Conservation (phyloP, 1,140 invertebrate species). For the Lordiphosa stackelbergi region DNA sequence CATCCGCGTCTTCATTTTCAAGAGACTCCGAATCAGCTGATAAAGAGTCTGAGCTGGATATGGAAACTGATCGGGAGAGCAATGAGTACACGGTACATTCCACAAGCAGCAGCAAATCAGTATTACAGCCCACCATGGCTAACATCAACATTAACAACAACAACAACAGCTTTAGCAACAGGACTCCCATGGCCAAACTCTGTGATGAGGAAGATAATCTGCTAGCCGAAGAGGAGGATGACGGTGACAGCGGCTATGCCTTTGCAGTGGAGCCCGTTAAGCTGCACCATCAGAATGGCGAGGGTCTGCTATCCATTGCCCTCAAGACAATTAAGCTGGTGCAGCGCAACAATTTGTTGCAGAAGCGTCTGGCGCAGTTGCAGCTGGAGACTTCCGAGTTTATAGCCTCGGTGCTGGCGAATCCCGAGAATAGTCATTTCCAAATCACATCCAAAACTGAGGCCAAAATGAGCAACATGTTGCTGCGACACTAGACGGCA, state of each 20-base stretch:
- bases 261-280: conserved; percentile 21
- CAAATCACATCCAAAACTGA: too few species aligned
- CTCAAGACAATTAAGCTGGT: conserved; percentile 70
- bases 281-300: conserved; percentile 31
- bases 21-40: conserved; percentile 4
- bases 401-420: conserved; percentile 67
- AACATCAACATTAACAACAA: conserved; percentile 20
- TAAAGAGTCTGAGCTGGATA: too few species aligned
- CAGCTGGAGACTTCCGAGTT: conserved; percentile 71
- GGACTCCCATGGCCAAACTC: conserved; percentile 18
- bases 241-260: conserved; percentile 52
- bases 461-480: conserved; percentile 52
- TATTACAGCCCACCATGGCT: conserved; percentile 56
- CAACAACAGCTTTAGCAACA: conserved; percentile 14
- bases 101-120: conserved; percentile 39
- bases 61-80: conserved; percentile 8
- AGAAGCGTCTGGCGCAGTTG: conserved; percentile 59
- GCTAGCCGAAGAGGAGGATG: conserved; percentile 24
- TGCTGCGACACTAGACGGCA: conserved; percentile 50
- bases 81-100: conserved; percentile 23
- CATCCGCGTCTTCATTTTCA: background rate
- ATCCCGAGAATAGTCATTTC: too few species aligned
- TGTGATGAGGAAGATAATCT: conserved; percentile 24
- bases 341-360: conserved; percentile 70
- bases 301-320: conserved; percentile 64